Percentiles rank a stretch among this genome's conserved stretches.
These are phyloP conservation scores for Sebastes oblongus DNA, from an alignment of 2,797 vertebrate genomes.

Conservation along the genomic window DNA sequence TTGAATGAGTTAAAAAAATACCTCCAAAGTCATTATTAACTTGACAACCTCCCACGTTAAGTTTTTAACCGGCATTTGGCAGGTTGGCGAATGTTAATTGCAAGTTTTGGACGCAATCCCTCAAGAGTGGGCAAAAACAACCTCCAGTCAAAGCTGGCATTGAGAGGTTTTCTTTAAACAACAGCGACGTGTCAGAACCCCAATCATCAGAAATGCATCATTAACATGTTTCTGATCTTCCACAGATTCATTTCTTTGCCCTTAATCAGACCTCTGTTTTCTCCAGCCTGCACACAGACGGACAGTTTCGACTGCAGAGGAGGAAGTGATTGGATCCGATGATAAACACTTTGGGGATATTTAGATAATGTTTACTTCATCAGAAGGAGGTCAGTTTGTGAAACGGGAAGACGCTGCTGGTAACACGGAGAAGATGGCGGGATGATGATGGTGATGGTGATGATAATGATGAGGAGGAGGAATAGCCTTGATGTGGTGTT, in stretches of 20 bases:
- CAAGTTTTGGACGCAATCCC: neutral
- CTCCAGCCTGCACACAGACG: neutral
- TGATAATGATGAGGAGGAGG: conserved; percentile 3
- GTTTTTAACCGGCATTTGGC: neutral
- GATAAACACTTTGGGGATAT: conserved; percentile 34
- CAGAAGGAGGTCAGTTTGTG: conserved; percentile 33
- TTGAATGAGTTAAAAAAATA: neutral
- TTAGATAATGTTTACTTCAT: conserved; percentile 35
- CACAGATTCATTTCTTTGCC: conserved; percentile 8
- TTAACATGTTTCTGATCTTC: conserved; percentile 25
- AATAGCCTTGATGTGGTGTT: conserved; percentile 6
- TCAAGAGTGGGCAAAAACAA: neutral
- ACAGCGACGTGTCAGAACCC: conserved; percentile 22
- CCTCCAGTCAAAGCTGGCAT: neutral
- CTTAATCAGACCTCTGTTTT: conserved; percentile 47
- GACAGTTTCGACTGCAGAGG: neutral
- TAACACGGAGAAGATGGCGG: neutral
- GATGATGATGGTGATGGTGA: conserved; percentile 25
- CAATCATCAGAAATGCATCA: conserved; percentile 44
- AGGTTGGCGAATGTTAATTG: neutral
- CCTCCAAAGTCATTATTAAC: neutral
- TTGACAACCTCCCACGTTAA: neutral
- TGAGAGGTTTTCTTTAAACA: neutral
- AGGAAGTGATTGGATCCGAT: conserved; percentile 39
- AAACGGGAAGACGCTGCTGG: neutral